Base-by-base conservation (phyloP, 2,113 vertebrate species). In the Numida meleagris region DNA sequence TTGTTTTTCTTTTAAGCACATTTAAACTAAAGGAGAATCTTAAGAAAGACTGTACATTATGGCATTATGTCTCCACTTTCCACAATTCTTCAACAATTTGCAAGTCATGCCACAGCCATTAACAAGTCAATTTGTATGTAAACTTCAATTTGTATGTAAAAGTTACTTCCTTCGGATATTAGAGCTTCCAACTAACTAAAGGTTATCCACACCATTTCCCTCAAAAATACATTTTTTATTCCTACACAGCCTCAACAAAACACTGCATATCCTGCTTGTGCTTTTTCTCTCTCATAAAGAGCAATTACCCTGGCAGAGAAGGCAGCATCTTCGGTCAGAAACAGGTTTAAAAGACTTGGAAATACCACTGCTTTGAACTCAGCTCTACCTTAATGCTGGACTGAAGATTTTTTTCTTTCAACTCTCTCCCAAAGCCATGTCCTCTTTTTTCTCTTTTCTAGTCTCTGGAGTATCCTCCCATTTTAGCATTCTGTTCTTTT, bases 1-100 rank as follows among this genome's bases (percentile, higher is more conserved):
- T 2, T 31, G 2, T 1, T 33, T 10, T 2, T 4, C 1, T 16
- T 58, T 57, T n/a, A n/a, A 57, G n/a, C 1, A 1, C 14, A 50
- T 40, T 38, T 6, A 25, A 79, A 74, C 27, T 4, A 80, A 71
- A 55, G 51, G 15, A 4, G 12, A 25, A 1, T n/a, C 31, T 10
- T 65, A 18, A 36, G 81, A 21, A 15, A 2, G 17, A 50, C 15
- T 71, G 11, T 3, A 29, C 55, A 45, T 43, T 38, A 31, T 51
- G 24, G 3, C 5, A 70, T 45, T 63, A 55, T 38, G 53, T 89
- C 78, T 9, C 15, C 66, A 40, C 29, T 70, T 72, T 66, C 31
- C 15, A 42, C 1, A 33, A 21, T 9, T 15, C 6, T 73, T 40
- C 14, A 74, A 7, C 4, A 31, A 34, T 55, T 38, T 65, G 5